Percentiles rank a stretch among this genome's conserved stretches.
These are phyloP conservation scores for Cheilinus undulatus DNA, from an alignment of 2,113 vertebrate genomes.

Conservation along the genomic window DNA sequence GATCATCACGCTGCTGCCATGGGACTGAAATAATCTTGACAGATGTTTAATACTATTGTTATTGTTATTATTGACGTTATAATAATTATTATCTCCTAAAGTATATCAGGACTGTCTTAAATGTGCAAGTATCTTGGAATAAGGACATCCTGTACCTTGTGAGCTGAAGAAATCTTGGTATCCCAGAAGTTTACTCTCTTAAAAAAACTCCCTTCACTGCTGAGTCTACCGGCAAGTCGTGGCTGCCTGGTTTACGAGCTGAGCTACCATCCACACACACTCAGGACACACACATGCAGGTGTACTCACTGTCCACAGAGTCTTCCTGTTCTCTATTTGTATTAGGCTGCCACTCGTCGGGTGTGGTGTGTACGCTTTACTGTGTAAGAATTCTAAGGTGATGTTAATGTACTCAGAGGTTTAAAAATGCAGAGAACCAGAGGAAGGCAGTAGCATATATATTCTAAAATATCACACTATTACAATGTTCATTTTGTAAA, in stretches of 20 bases:
- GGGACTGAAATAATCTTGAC: conserved; percentile 71
- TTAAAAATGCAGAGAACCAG: conserved; percentile 72
- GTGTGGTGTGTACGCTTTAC: conserved; percentile 65
- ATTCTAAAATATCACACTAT: conserved; percentile 78
- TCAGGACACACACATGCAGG: conserved; percentile 82
- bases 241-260: conserved; percentile 70
- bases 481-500: conserved; percentile 82
- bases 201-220: conserved; percentile 58
- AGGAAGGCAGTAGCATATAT: conserved; percentile 83
- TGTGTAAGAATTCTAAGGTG: conserved; percentile 53
- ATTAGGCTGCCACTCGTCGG: conserved; percentile 70
- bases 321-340: conserved; percentile 83
- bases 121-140: conserved; percentile 77
- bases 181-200: conserved; percentile 74
- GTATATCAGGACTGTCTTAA: conserved; percentile 82
- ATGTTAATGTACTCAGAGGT: conserved; percentile 59
- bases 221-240: conserved; percentile 66
- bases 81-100: conserved; percentile 79
- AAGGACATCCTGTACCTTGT: conserved; percentile 68
- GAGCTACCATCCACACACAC: conserved; percentile 77
- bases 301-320: conserved; percentile 81
- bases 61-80: conserved; percentile 78
- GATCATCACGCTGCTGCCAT: conserved; percentile 59
- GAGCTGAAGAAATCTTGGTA: conserved; percentile 71
- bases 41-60: conserved; percentile 81